Evolutionary conservation across 1,140 invertebrate genomes (phyloP), one percentile per base, ranked within the genome.

Genomic region (Holcopasites calliopsidis): DNA sequence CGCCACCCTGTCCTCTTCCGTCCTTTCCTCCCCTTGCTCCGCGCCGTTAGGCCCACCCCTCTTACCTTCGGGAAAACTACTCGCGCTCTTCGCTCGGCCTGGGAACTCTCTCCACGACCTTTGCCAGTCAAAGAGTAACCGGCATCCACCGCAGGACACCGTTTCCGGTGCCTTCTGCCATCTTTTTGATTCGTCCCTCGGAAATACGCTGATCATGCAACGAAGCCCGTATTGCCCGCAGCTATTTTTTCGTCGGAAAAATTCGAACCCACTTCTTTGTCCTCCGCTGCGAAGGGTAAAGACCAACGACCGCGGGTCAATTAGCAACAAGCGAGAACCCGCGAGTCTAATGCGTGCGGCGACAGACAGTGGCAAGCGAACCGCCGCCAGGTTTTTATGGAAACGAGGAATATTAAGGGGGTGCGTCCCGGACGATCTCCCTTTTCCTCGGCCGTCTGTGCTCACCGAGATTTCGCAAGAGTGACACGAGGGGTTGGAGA

Each of bases 361-460:
- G 44, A 44, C 57, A 40, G 26, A 26, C n/a, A n/a, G n/a, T n/a
- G n/a, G n/a, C n/a, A n/a, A 31, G 40, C 33, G 23, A 49, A 23
- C 42, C 50, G 57, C 26, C 52, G 66, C 4, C 18, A 47, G 62
- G 77, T 78, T 78, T 68, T 78, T 71, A 78, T 81, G 70, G 71
- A 66, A 83, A 82, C 66, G 76, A 75, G 49, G 80, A 68, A 79
- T 79, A 76, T 76, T 79, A 78, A 78, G 76, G 54, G 52, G 42
- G 49, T 26, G 16, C 11, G 44, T 1, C 13, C 3, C 44, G n/a
- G 0, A 16, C 54, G 44, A 44, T 54, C 54, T 4, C 31, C 57
- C 75, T 23, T 65, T 57, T n/a, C 16, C 35, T 68, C 28, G 35
- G 18, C 33, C 76, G 61, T 55, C 52, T 62, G 40, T n/a, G n/a